Conservation (phyloP, 2,888 invertebrate genomes). For the Ametastegia equiseti region DNA sequence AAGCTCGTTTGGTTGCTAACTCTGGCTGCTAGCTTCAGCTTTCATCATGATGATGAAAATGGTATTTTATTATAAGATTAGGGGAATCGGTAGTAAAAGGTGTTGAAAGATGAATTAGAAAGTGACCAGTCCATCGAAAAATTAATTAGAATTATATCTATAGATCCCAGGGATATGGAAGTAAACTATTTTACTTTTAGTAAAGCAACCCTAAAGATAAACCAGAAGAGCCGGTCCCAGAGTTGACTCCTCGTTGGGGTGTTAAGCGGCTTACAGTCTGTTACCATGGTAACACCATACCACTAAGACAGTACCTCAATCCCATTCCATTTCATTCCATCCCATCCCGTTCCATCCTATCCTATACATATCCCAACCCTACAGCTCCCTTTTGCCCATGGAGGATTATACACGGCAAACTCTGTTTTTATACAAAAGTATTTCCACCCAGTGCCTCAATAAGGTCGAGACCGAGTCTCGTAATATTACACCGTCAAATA, state of each 20-base stretch:
- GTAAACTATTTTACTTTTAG: conserved; percentile 28
- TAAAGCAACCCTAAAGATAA: conserved; percentile 44
- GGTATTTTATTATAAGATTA: not conserved
- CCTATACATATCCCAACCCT: no score
- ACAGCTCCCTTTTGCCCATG: conserved; percentile 18
- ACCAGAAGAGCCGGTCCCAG: conserved; percentile 47
- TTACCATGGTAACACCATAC: conserved; percentile 73
- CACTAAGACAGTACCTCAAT: conserved; percentile 64
- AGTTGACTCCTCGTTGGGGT: conserved; percentile 63
- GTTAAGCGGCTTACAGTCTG: conserved; percentile 75
- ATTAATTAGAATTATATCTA: conserved; percentile 25
- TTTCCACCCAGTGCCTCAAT: conserved; percentile 59
- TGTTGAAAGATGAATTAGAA: not conserved
- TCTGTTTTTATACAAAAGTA: conserved; percentile 68
- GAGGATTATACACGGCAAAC: conserved; percentile 70
- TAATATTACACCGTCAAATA: conserved; percentile 1
- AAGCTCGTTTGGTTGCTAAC: no score
- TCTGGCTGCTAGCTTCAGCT: no score
- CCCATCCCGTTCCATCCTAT: no score
- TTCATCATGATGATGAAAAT: no score
- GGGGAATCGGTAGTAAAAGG: not conserved
- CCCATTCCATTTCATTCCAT: conserved; percentile 37
- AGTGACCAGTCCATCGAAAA: conserved; percentile 8
- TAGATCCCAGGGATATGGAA: not conserved
- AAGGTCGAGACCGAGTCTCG: conserved; percentile 14